Evolutionary conservation across 2,888 invertebrate genomes (phyloP).

Genomic region (Lepidochitona cinerea): DNA sequence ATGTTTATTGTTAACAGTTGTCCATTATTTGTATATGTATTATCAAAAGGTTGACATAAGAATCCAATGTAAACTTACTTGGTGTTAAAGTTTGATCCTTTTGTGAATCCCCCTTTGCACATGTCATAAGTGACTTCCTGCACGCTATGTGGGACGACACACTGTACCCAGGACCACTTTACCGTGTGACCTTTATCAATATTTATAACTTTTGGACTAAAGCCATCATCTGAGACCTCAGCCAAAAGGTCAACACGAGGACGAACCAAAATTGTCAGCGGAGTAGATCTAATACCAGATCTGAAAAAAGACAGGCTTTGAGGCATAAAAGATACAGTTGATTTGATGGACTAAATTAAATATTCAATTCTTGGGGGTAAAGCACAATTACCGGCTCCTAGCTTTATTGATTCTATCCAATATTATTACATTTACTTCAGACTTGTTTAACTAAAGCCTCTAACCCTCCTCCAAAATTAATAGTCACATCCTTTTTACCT

Average conservation of each 20-base stretch:
- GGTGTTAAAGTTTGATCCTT: constrained; percentile 16
- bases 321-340: too few relatives aligned
- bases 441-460: too few relatives aligned
- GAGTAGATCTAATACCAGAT: constrained; percentile 62
- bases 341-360: not conserved
- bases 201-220: constrained; percentile 64
- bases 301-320: too few relatives aligned
- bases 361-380: too few relatives aligned
- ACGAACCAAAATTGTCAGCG: constrained; percentile 63
- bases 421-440: too few relatives aligned
- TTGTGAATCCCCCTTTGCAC: constrained; percentile 48
- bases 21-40: too few relatives aligned
- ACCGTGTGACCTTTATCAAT: constrained; percentile 68
- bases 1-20: too few relatives aligned
- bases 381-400: too few relatives aligned
- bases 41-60: too few relatives aligned
- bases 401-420: too few relatives aligned
- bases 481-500: too few relatives aligned
- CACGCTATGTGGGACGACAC: constrained; percentile 57
- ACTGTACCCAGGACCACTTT: constrained; percentile 67
- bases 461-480: too few relatives aligned
- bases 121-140: constrained; percentile 55
- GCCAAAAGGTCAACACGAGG: constrained; percentile 56
- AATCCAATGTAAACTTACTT: constrained; percentile 3
- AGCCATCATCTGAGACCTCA: constrained; percentile 65